These are phyloP conservation scores for Plutomurus gul DNA, from an alignment of 1,140 invertebrate species.

Conservation along the genomic window DNA sequence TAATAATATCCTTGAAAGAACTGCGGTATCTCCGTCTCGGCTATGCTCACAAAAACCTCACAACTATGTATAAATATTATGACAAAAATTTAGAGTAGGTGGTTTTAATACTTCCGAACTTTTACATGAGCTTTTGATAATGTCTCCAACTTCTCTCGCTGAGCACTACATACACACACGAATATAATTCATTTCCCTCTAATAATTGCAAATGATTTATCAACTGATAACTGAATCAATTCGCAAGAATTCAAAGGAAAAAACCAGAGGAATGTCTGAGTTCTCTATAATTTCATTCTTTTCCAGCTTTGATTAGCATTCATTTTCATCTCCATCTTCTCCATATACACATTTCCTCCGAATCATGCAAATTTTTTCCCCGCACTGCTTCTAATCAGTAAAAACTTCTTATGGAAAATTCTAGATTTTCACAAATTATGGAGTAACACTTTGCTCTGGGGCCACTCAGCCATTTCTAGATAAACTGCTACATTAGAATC, in stretches of 20 bases:
- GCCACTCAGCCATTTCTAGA: not conserved
- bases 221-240: slow-evolving; percentile 5
- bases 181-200: slow-evolving; percentile 7
- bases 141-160: not conserved
- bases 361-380: not conserved
- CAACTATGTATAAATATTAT: not conserved
- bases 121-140: not conserved
- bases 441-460: no score
- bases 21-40: not conserved
- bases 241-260: not conserved
- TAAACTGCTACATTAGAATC: not conserved
- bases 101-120: slow-evolving; percentile 13
- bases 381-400: not conserved
- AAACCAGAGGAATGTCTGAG: not conserved
- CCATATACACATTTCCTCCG: not conserved
- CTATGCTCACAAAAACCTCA: not conserved
- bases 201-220: slow-evolving; percentile 4
- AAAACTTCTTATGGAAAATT: not conserved
- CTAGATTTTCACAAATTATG: not conserved
- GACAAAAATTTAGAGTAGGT: slow-evolving; percentile 26
- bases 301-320: not conserved
- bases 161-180: not conserved
- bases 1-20: slow-evolving; percentile 25
- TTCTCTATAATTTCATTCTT: not conserved
- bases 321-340: not conserved